Percentiles rank a stretch among this genome's conserved stretches.
phyloP scores from a whole-genome alignment of 2,888 invertebrate genomes.

The Nasonia oneida region DNA sequence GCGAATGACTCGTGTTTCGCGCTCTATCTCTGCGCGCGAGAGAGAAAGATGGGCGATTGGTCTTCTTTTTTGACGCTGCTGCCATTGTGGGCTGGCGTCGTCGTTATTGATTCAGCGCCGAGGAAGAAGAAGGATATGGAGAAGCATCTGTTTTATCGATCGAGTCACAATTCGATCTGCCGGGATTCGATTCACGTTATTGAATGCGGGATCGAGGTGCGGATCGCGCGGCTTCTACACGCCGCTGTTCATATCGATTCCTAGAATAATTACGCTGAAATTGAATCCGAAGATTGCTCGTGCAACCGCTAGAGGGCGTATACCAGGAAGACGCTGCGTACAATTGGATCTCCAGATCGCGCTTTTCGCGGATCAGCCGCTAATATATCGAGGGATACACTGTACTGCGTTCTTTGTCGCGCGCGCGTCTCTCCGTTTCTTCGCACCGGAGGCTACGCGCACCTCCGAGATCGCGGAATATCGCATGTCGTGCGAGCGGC shows the following conservation, averaged over 20 bases:
- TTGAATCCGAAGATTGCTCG: background rate
- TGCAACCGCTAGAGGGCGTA: conserved; percentile 10
- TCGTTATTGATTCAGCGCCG: conserved; percentile 13
- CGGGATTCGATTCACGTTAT: conserved; percentile 22
- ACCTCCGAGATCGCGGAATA: conserved; percentile 21
- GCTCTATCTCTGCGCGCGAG: background rate
- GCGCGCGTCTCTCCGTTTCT: background rate
- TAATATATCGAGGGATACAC: background rate
- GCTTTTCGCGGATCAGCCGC: background rate
- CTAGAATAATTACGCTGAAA: conserved; percentile 19
- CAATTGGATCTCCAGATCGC: background rate
- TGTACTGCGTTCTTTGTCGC: background rate
- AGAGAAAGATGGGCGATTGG: background rate
- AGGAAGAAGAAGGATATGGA: background rate
- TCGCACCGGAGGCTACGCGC: background rate
- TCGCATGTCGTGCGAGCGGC: conserved; percentile 11
- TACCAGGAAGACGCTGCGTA: background rate
- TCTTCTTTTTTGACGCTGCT: background rate
- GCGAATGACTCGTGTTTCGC: conserved; percentile 34
- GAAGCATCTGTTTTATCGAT: background rate
- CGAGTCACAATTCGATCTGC: background rate
- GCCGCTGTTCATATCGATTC: background rate
- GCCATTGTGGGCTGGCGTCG: background rate
- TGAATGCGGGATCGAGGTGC: conserved; percentile 2
- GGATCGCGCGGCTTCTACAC: background rate